A percentile compares a stretch with the other conserved stretches of the same genome.
Evolutionary conservation across 2,113 vertebrate species (phyloP).

Genomic region (Myiozetetes cayanensis): DNA sequence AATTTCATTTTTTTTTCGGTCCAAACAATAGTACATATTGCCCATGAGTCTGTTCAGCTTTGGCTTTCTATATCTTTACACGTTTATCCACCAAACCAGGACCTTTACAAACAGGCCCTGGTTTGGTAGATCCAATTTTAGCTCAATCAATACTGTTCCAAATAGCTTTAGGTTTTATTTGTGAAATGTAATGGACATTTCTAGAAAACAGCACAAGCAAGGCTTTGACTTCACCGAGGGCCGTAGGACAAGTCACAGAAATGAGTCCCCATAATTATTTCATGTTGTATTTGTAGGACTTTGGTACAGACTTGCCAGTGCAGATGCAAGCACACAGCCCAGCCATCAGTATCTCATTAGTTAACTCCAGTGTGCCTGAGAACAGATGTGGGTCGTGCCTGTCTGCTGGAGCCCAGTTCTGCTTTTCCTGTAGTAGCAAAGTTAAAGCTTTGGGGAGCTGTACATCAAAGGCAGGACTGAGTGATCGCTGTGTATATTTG

Average conservation of each 20-base stretch:
- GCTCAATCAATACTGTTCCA: background rate
- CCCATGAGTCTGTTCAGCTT: background rate
- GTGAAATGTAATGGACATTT: background rate
- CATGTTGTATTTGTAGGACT: accelerated
- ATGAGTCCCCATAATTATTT: accelerated
- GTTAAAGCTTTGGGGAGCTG: background rate
- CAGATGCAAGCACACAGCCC: background rate
- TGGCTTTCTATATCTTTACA: background rate
- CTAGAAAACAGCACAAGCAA: background rate
- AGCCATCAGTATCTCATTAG: background rate
- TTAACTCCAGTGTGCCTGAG: background rate
- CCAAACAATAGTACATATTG: background rate
- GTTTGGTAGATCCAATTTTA: background rate
- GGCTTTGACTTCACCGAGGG: background rate
- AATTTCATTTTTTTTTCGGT: background rate
- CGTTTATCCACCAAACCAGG: too few species aligned
- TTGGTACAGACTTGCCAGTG: background rate
- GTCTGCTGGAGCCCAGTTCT: background rate
- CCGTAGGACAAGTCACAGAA: background rate
- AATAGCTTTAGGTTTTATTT: background rate
- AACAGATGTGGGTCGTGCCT: background rate
- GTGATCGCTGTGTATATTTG: background rate
- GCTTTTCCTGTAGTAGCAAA: background rate
- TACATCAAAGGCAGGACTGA: slow-evolving; percentile 41
- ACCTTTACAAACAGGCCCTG: background rate